Conservation (phyloP, 1,140 invertebrate species). For the Cyclina sinensis region DNA sequence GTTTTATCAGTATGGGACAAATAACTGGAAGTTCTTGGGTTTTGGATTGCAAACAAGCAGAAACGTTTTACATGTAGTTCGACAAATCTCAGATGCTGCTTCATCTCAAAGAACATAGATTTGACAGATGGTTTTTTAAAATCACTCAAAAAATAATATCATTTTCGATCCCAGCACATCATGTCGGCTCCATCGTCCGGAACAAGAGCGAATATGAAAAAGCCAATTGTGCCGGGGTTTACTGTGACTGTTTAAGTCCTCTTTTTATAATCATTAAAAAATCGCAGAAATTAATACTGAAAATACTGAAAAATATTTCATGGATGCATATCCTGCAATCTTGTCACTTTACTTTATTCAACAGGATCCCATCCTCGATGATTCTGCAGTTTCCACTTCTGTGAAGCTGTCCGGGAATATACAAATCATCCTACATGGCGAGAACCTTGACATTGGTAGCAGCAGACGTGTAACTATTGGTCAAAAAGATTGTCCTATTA, state of each 20-base stretch:
- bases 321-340: neutral
- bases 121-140: too few relatives aligned
- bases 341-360: neutral
- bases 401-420: conserved; percentile 19
- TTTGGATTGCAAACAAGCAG: too few relatives aligned
- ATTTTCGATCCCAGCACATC: too few relatives aligned
- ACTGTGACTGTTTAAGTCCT: neutral
- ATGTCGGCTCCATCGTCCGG: too few relatives aligned
- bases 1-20: too few relatives aligned
- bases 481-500: neutral
- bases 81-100: too few relatives aligned
- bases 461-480: neutral
- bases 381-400: neutral
- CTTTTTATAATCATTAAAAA: neutral
- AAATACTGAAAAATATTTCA: neutral
- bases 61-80: too few relatives aligned
- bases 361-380: neutral
- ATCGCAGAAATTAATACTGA: neutral
- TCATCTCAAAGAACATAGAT: too few relatives aligned
- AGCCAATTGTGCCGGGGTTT: neutral
- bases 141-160: too few relatives aligned
- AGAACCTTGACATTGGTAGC: conserved; percentile 16
- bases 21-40: too few relatives aligned
- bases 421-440: neutral
- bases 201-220: too few relatives aligned